These are phyloP conservation scores for Gracilinanus agilis DNA, from an alignment of 2,113 vertebrate genomes.

Conservation along the genomic window DNA sequence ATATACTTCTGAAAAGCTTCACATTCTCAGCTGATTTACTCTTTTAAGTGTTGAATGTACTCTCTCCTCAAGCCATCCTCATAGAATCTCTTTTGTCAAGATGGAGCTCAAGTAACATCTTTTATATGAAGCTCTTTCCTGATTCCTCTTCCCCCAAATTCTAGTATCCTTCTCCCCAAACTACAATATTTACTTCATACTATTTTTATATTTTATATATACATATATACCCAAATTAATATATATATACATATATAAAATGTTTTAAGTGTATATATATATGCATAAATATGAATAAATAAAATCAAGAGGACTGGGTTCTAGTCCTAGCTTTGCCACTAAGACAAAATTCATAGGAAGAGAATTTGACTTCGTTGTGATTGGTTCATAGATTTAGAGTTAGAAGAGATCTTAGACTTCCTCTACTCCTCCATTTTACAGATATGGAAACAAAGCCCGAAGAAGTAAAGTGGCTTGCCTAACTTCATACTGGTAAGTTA, in stretches of 20 bases:
- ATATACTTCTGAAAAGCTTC: not conserved
- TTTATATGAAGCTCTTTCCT: not conserved
- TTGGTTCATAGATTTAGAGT: not conserved
- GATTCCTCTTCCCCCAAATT: not conserved
- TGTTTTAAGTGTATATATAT: not conserved
- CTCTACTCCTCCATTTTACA: not conserved
- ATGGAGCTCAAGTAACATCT: not conserved
- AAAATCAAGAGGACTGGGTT: not conserved
- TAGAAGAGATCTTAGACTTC: not conserved
- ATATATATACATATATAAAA: too few species aligned
- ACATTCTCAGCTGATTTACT: constrained; percentile 20
- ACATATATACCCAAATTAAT: not conserved
- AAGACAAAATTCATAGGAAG: not conserved
- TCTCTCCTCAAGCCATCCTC: not conserved
- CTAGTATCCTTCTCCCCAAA: not conserved
- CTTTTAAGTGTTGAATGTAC: constrained; percentile 39
- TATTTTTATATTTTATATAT: not conserved
- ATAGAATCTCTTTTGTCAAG: not conserved
- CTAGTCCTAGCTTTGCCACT: not conserved
- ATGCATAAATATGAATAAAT: too few species aligned
- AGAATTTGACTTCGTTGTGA: not conserved
- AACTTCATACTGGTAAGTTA: not conserved
- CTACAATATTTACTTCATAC: not conserved
- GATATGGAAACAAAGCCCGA: not conserved
- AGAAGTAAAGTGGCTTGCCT: not conserved